A percentile compares a stretch with the other conserved stretches of the same genome.
These are phyloP conservation scores for Caenorhabditis macrosperma DNA, from an alignment of 2,888 invertebrate species.

Conservation along the genomic window DNA sequence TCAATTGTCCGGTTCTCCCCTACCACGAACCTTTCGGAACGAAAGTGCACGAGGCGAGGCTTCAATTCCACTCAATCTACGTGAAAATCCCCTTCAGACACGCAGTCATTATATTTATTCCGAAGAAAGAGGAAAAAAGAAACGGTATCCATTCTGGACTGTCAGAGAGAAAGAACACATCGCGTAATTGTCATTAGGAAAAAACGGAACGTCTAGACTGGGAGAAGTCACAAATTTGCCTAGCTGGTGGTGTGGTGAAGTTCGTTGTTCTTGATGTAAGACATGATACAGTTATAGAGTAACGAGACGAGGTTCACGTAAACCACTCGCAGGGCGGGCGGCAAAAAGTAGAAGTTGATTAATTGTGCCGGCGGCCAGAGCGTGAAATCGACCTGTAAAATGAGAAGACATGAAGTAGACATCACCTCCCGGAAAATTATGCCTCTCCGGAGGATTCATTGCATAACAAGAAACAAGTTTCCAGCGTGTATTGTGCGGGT, in stretches of 20 bases:
- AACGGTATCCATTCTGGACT: conserved; percentile 46
- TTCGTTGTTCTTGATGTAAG: conserved; percentile 83
- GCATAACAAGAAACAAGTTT: conserved; percentile 56
- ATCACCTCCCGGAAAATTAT: conserved; percentile 51
- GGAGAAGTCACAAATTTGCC: not conserved
- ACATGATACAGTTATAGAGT: conserved; percentile 90
- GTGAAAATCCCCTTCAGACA: conserved; percentile 19
- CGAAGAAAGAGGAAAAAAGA: not conserved
- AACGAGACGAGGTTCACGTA: conserved; percentile 91
- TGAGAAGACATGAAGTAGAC: conserved; percentile 32
- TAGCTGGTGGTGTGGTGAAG: conserved; percentile 30
- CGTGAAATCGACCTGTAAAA: conserved; percentile 85
- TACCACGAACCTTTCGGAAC: conserved; percentile 29
- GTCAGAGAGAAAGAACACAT: not conserved
- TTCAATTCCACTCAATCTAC: conserved; percentile 1
- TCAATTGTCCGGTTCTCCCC: conserved; percentile 54
- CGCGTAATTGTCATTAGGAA: conserved; percentile 12
- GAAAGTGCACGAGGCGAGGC: conserved; percentile 27
- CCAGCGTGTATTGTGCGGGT: conserved; percentile 20
- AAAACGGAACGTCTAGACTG: conserved; percentile 12
- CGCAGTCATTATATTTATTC: conserved; percentile 48
- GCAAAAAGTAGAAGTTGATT: conserved; percentile 92
- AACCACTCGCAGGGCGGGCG: conserved; percentile 88
- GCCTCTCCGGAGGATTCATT: conserved; percentile 35
- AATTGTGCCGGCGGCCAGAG: conserved; percentile 95